Conservation (phyloP, 2,888 invertebrate species). For the Microplitis deprimator region DNA sequence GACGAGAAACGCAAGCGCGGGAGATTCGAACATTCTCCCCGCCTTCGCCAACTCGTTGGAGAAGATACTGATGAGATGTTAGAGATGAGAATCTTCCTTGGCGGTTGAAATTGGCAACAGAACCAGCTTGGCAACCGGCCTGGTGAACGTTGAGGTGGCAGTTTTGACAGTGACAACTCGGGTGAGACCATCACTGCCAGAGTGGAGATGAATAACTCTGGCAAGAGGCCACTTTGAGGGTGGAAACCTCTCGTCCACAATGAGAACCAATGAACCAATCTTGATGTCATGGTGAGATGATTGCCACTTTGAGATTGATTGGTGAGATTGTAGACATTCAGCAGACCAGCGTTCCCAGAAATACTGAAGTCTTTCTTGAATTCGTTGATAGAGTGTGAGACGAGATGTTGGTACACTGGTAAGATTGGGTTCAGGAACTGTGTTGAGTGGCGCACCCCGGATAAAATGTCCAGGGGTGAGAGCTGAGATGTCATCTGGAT, state of each 20-base stretch:
- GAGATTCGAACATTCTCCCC: too few species aligned
- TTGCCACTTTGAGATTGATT: neutral
- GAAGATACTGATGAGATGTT: too few species aligned
- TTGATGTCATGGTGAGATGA: neutral
- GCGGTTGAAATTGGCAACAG: too few species aligned
- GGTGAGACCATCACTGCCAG: neutral
- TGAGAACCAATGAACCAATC: neutral
- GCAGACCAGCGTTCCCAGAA: conserved; percentile 14
- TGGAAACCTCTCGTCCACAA: neutral
- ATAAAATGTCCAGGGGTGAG: conserved; percentile 4
- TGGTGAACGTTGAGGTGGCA: too few species aligned
- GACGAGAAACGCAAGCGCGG: too few species aligned
- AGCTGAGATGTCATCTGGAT: conserved; percentile 1
- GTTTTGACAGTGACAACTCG: neutral
- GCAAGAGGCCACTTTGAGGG: conserved; percentile 1
- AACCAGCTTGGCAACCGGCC: too few species aligned
- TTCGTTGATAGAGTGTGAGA: neutral
- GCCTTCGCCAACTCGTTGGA: too few species aligned
- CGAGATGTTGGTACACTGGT: neutral
- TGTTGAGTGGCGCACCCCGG: conserved; percentile 3
- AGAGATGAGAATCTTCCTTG: too few species aligned
- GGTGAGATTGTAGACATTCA: neutral
- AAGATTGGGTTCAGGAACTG: conserved; percentile 6
- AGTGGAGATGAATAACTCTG: neutral
- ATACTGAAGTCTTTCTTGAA: conserved; percentile 17